Base-by-base conservation (phyloP, 2,113 vertebrate genomes). In the Centrocercus urophasianus region DNA sequence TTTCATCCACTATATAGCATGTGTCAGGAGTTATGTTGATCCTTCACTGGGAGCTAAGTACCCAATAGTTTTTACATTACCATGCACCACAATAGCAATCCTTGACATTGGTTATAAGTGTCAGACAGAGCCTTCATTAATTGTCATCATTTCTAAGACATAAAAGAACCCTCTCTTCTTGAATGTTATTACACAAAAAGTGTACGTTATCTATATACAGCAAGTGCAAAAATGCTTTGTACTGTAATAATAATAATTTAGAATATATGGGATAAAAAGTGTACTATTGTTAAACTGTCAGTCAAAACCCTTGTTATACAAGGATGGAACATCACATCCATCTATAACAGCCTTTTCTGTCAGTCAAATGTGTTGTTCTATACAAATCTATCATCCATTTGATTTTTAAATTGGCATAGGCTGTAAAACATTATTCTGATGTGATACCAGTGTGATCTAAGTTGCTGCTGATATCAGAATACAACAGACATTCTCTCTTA, bases 271-370 rank as follows among this genome's bases (percentile, higher is more conserved):
- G 70, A 89, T 79, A 87, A 82, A 96, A 96, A 95, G 85, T 89
- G 89, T 96, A 93, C 96, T 90, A 96, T 93, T 97, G 96, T 97
- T 95, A 97, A 96, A 81, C 89, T 97, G 96, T 94, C 97, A 97
- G 75, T 97, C 97, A 97, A 96, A 94, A 34, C 14, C 73, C 91
- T 95, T 95, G 93, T 96, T 96, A 96, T 87, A 93, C 91, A 96
- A 78, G 89, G 83, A 94, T 47, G 89, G 92, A 96, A 92, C 86
- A 96, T 89, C 89, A 93, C 93, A 96, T 95, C 86, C 94, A 94
- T 94, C 95, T 80, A 50, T 91, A 96, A 96, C 94, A 95, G 81
- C 92, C 93, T 87, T 92, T 89, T 88, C 94, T 97, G 96, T 96
- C 97, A 97, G 61, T 97, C 96, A 96, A 66, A 95, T 21, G 48